Conservation (phyloP, 2,888 invertebrate species). For the Cephus pulcher region DNA sequence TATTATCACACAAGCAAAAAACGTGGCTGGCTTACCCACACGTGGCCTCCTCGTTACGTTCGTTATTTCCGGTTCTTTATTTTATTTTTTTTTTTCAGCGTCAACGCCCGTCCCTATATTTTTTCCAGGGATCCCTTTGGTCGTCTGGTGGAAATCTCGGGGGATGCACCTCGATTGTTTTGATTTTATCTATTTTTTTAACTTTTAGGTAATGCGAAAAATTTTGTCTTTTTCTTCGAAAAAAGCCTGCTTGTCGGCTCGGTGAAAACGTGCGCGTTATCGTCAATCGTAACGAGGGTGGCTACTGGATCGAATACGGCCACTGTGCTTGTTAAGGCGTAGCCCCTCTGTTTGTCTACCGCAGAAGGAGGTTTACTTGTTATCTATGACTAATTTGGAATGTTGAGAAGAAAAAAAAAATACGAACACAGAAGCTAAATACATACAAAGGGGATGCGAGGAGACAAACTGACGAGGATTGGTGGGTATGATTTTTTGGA, state of each 20-base stretch:
- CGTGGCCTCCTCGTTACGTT: slow-evolving; percentile 5
- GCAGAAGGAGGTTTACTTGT: not conserved
- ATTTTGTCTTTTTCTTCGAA: not conserved
- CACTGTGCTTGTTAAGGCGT: not conserved
- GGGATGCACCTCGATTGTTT: not conserved
- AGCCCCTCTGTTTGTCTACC: not conserved
- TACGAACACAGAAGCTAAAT: not conserved
- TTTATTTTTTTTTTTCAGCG: not conserved
- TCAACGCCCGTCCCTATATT: not conserved
- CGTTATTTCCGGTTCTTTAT: not conserved
- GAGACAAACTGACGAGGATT: not conserved
- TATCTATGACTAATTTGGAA: slow-evolving; percentile 12
- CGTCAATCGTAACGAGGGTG: not conserved
- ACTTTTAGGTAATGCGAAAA: not conserved
- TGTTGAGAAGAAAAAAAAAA: slow-evolving; percentile 3
- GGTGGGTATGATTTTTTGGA: not conserved
- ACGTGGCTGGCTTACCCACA: not conserved
- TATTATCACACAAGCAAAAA: slow-evolving; percentile 5
- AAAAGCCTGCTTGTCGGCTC: not conserved
- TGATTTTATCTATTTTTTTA: not conserved
- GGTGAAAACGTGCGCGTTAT: not conserved
- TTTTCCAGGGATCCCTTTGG: not conserved
- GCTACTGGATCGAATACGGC: not conserved
- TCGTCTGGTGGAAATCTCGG: not conserved
- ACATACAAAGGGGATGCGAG: not conserved